Evolutionary conservation across 2,113 vertebrate genomes (phyloP), one percentile per base, ranked within the genome.

Genomic region (Leiothrix lutea): DNA sequence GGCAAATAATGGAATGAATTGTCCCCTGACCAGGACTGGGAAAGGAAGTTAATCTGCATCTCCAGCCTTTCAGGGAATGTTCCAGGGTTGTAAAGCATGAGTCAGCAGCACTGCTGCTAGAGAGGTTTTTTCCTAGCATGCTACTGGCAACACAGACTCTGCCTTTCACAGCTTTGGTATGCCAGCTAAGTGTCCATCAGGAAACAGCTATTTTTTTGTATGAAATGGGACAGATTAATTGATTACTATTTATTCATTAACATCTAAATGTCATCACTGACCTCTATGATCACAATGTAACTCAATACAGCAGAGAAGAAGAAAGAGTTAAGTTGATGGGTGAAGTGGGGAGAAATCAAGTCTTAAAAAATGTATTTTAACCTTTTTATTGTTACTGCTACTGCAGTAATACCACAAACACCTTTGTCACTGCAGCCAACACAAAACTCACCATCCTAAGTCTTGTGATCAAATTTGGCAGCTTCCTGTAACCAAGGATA

Each of bases 11-110:
- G 57, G 17, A 70, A 62, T 21, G 5, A 80, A 58, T 11, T 58
- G 67, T 77, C 33, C 62, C 25, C 36, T 61, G 70, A 75, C 7
- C 54, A 65, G 48, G 35, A 35, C 36, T 51, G 78, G n/a, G 35
- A 89, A 60, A 69, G 42, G 19, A 79, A 88, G 62, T 57, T 58
- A 75, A 86, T 69, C 65, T 66, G 92, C 56, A 70, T 16, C 45
- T 72, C 80, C 58, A 56, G 66, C 70, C 65, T 91, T 57, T 40
- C 5, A 0, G 90, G 67, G 89, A 94, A 80, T 18, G 50, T 96
- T 89, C 77, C 94, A 94, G 93, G 61, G 47, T 66, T 87, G 73
- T 60, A 89, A 89, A 82, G 66, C n/a, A 33, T 93, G 93, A 96
- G 45, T 91, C 95, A 96, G 93, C 78, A 92, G 87, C 85, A 66